Conservation (phyloP, 2,797 vertebrate genomes). For the Glyptemys insculpta region DNA sequence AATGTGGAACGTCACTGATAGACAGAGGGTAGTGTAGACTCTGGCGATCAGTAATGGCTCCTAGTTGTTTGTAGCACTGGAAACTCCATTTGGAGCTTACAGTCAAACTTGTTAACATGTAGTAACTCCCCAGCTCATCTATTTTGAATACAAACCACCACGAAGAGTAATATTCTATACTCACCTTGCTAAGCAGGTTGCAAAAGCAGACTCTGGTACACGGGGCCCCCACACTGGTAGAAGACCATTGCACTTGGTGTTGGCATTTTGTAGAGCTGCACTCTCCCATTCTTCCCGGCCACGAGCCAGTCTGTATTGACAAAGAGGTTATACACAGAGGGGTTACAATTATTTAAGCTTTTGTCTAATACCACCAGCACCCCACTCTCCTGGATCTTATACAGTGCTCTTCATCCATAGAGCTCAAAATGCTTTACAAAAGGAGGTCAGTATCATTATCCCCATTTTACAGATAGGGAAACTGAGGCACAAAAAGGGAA, state of each 20-base stretch:
- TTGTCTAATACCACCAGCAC: background rate
- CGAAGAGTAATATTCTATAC: background rate
- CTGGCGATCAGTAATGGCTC: background rate
- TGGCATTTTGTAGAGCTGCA: slow-evolving; percentile 97
- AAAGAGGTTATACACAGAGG: background rate
- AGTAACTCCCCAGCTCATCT: background rate
- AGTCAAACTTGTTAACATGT: background rate
- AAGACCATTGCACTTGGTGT: slow-evolving; percentile 99
- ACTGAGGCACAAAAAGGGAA: background rate
- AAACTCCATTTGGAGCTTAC: background rate
- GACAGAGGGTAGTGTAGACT: background rate
- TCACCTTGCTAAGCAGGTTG: slow-evolving; percentile 97
- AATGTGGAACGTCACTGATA: background rate
- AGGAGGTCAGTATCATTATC: background rate
- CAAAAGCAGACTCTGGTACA: slow-evolving; percentile 97
- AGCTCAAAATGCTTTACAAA: background rate
- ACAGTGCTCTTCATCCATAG: background rate
- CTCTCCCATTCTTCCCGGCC: slow-evolving; percentile 99
- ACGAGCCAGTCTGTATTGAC: slow-evolving; percentile 88
- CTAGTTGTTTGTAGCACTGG: background rate
- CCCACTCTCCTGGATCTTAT: background rate
- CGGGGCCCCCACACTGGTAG: slow-evolving; percentile 99
- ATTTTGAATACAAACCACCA: background rate
- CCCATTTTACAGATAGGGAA: background rate
- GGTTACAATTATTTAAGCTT: background rate